These are phyloP conservation scores for Perccottus glenii DNA, from an alignment of 2,113 vertebrate genomes.

Conservation along the genomic window DNA sequence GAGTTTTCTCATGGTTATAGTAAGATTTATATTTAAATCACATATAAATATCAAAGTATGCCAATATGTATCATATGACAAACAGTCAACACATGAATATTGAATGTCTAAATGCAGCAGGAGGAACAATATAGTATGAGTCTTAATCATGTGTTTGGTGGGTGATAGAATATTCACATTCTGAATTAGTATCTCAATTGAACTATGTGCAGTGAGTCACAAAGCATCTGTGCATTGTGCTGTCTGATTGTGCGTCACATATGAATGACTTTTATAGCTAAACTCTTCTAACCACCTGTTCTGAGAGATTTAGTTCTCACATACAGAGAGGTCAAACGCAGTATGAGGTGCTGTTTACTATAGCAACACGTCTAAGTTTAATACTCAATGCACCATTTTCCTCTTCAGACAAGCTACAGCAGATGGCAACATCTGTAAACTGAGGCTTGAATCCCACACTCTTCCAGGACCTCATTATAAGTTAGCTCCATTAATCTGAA, in stretches of 20 bases:
- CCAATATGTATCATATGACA: too few relatives aligned
- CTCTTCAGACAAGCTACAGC: slow-evolving; percentile 42
- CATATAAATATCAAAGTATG: background rate
- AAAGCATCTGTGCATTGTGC: slow-evolving; percentile 1
- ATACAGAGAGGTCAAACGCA: slow-evolving; percentile 41
- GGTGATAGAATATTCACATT: background rate
- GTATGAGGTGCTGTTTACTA: slow-evolving; percentile 17
- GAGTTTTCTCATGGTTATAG: background rate
- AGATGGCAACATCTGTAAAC: slow-evolving; percentile 64
- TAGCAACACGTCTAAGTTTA: slow-evolving; percentile 33
- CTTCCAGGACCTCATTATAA: slow-evolving; percentile 35
- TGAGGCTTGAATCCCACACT: slow-evolving; percentile 44
- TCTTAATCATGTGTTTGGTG: background rate
- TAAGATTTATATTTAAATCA: background rate
- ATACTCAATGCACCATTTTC: slow-evolving; percentile 39
- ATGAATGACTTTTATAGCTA: slow-evolving; percentile 18
- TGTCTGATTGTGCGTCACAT: slow-evolving; percentile 8
- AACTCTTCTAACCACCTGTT: slow-evolving; percentile 48
- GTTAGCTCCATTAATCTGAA: slow-evolving; percentile 6
- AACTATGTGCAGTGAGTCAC: too few relatives aligned
- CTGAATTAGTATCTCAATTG: background rate
- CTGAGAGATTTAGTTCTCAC: slow-evolving; percentile 22
- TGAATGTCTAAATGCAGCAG: too few relatives aligned
- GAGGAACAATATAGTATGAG: too few relatives aligned
- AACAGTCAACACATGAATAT: too few relatives aligned